Evolutionary conservation across 2,888 invertebrate genomes (phyloP), one percentile per base, ranked within the genome.

Genomic region (Cosmia pyralina): DNA sequence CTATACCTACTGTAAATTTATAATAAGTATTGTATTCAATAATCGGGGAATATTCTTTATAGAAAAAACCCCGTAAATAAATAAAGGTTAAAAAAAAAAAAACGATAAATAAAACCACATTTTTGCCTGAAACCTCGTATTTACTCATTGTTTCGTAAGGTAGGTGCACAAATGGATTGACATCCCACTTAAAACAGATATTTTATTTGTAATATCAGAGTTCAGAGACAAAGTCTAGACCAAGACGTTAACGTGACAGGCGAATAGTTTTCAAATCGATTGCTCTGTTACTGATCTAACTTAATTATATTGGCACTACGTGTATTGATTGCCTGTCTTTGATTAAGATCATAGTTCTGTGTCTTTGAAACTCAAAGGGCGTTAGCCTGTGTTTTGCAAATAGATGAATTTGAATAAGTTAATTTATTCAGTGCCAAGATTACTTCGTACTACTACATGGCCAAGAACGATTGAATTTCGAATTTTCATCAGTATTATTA

Each of bases 241-340:
- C 17, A 46, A 28, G n/a, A 53, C 7, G n/a, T n/a, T 72, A 34
- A 50, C 34, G 1, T 52, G 17, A n/a, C 58, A n/a, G 19, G 11
- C 8, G 8, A 58, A 58, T 52, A 41, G n/a, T 59, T 59, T 41
- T 41, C 28, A 48, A n/a, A 74, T 46, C 19, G 19, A 74, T 66
- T 17, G 3, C 28, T 41, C 41, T 60, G 28, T 59, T 19, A 68
- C 48, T 60, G 15, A 59, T 59, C 28, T 22, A 50, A 57, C 19
- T 46, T 22, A 70, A 72, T 70, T 70, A 44, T 19, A 59, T 38
- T 46, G 50, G 22, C 50, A 46, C n/a, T n/a, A n/a, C 41, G 28
- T 50, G 41, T 52, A 69, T 13, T 8, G 34, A 22, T 46, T 52
- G 4, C 10, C 4, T 8, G 34, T 50, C 19, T 38, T 28, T 65